Percentiles rank a stretch among this genome's conserved stretches.
phyloP scores from a whole-genome alignment of 2,888 invertebrate genomes.

The Megamerina dolium region DNA sequence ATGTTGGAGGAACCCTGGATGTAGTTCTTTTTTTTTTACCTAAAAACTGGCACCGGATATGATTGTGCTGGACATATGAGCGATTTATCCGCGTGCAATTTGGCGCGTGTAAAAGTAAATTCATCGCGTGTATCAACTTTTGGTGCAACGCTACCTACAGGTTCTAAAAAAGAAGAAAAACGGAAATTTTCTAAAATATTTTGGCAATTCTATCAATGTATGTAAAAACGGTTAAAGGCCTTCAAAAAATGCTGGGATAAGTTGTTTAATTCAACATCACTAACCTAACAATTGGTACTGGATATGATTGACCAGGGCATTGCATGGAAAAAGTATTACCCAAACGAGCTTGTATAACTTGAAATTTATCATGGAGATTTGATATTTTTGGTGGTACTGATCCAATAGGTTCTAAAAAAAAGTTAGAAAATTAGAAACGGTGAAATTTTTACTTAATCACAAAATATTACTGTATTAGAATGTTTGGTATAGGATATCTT shows the following conservation, averaged over 20 bases:
- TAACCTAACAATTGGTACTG: constrained; percentile 64
- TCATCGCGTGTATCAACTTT: constrained; percentile 68
- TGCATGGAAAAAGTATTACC: constrained; percentile 57
- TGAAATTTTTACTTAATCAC: too few relatives aligned
- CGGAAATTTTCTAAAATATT: too few relatives aligned
- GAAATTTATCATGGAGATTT: constrained; percentile 51
- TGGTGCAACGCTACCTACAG: constrained; percentile 53
- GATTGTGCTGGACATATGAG: constrained; percentile 64
- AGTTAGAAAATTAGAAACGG: not conserved
- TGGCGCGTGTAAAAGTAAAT: constrained; percentile 39
- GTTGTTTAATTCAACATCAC: not conserved
- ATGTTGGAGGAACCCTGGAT: constrained; percentile 16
- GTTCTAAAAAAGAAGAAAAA: constrained; percentile 47
- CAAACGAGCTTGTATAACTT: constrained; percentile 49
- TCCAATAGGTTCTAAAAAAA: constrained; percentile 47
- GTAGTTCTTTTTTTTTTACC: constrained; percentile 32
- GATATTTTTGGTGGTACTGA: constrained; percentile 57
- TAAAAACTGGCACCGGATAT: constrained; percentile 42
- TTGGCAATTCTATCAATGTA: too few relatives aligned
- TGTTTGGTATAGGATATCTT: not conserved
- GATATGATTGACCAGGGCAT: constrained; percentile 73
- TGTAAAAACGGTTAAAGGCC: too few relatives aligned
- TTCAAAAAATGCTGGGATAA: constrained; percentile 25
- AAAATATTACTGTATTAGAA: too few relatives aligned
- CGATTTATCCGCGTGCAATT: constrained; percentile 49